Evolutionary conservation across 2,113 vertebrate species (phyloP), one percentile per base, ranked within the genome.

Genomic region (Carassius carassius): DNA sequence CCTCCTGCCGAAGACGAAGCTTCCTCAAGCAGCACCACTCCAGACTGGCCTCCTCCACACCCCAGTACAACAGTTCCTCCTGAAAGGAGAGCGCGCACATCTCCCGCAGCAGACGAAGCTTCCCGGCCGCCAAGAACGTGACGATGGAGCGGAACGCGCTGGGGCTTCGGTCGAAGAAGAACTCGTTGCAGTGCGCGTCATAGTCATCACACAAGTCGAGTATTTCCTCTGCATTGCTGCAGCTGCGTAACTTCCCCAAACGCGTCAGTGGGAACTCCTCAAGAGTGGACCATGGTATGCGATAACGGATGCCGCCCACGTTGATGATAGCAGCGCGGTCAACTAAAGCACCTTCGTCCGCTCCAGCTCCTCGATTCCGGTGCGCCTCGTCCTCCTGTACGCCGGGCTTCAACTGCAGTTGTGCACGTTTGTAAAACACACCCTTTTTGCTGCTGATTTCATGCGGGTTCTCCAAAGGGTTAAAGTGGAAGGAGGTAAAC

Each of bases 21-120:
- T 96, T 96, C 74, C 96, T 94, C 82, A 96, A 95, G 89, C 98
- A 99, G 93, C 97, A 99, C 96, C 96, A 96, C 90, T 98, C 98
- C 90, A 99, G 92, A 84, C 94, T 95, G 83, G 95, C 93, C 91
- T 98, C 97, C 93, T 97, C 96, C 90, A 98, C 95, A 14, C 97
- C 97, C 98, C 98, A 99, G 93, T 99, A 99, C 86, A 97, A 93
- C 84, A 99, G 95, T 91, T 99, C 98, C 91, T 99, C 97, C 92
- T 96, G 97, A 91, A 99, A 99, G 49, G 97, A 98, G 81, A 99
- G 94, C 5, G 96, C 97, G 0, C 97, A 99, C 93, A 97, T 97
- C 91, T 97, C 97, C 81, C 97, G 94, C 88, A 98, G 94, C 44
- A 99, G 95, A 41, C 97, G 93, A 85, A 98, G 96, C 91, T 98